Evolutionary conservation across 2,888 invertebrate genomes (phyloP).

Genomic region (Lucinisca nassula): DNA sequence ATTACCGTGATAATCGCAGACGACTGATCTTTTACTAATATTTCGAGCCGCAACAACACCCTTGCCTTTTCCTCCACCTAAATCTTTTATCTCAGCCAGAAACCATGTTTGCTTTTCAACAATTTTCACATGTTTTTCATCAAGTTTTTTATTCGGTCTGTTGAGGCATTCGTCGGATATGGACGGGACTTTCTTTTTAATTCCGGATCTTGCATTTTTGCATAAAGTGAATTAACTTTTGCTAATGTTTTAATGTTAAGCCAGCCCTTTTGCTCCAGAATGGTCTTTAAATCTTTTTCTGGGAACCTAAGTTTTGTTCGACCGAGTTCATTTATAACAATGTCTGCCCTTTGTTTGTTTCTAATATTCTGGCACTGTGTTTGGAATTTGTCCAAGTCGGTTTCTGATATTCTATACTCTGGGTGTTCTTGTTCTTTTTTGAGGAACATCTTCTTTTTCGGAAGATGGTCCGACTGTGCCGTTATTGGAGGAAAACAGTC

Average conservation of each 20-base stretch:
- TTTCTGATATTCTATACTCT: background rate
- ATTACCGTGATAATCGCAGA: conserved; percentile 11
- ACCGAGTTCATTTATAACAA: background rate
- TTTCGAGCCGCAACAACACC: background rate
- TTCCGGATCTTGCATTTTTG: background rate
- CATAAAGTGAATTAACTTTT: background rate
- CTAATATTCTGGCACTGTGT: background rate
- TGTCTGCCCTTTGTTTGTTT: background rate
- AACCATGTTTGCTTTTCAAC: background rate
- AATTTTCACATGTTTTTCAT: background rate
- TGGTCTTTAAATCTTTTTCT: background rate
- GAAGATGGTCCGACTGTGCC: background rate
- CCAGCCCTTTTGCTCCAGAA: background rate
- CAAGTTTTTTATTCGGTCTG: background rate
- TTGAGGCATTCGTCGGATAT: background rate
- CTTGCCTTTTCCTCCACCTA: background rate
- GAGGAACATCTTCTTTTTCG: background rate
- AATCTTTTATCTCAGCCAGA: background rate
- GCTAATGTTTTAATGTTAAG: background rate
- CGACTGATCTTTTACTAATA: background rate
- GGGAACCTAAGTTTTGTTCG: background rate
- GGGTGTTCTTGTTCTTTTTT: background rate
- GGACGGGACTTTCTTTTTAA: background rate
- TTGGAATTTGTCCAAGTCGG: background rate
- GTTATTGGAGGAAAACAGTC: background rate